phyloP scores from a whole-genome alignment of 2,888 invertebrate species.

The Chesias legatella region DNA sequence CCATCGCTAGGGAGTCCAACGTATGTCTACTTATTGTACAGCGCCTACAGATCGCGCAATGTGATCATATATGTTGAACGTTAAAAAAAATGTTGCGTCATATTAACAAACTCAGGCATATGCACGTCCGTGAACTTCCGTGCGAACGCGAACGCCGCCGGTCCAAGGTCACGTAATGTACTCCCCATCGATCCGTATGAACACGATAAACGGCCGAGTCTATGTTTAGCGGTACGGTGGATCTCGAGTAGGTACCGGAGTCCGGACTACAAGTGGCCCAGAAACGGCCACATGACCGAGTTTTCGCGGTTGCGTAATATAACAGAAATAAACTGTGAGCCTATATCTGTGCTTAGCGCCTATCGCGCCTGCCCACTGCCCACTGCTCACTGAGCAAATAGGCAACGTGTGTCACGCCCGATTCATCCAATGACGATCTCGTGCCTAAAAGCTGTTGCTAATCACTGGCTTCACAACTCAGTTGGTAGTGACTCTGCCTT shows the following conservation, averaged over 20 bases:
- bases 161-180: constrained; percentile 64
- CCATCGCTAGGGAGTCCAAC: too few relatives aligned
- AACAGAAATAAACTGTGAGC: constrained; percentile 50
- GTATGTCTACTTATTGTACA: too few relatives aligned
- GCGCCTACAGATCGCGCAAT: constrained; percentile 8
- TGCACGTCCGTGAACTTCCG: constrained; percentile 74
- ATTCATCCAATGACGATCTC: constrained; percentile 22
- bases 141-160: constrained; percentile 55
- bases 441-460: constrained; percentile 15
- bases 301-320: constrained; percentile 62
- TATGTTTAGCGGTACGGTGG: constrained; percentile 50
- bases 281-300: constrained; percentile 65
- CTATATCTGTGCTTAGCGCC: constrained; percentile 33
- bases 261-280: constrained; percentile 46
- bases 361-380: constrained; percentile 22
- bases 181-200: constrained; percentile 52
- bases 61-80: constrained; percentile 18
- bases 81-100: constrained; percentile 30
- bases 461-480: too few relatives aligned
- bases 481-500: too few relatives aligned
- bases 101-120: constrained; percentile 32
- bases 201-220: constrained; percentile 55
- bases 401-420: constrained; percentile 28
- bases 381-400: constrained; percentile 23
- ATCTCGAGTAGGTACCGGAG: constrained; percentile 53